Evolutionary conservation across 53 echinoderm and acorn worm species (phyloP), one percentile per base, ranked within the genome.

Genomic region (Stichopus horrens): DNA sequence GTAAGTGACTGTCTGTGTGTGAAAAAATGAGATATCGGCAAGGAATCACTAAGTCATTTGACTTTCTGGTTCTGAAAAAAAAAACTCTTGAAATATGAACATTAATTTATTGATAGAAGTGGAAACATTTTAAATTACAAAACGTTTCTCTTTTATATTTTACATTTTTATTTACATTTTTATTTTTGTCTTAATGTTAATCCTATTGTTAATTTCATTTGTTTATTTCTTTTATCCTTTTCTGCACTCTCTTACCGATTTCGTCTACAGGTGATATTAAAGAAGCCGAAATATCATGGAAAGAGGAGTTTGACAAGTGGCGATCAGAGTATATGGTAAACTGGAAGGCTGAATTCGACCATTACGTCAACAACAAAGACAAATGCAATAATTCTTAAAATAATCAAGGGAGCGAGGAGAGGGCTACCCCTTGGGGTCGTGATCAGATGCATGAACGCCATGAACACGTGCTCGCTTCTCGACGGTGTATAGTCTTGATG

Each of bases 261-360:
- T 74, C 21, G 18, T 20, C 7, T 86, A 9, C 83, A 94, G 94
- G 86, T 23, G 90, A 93, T 79, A 99, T 99, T 60, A 91, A 88
- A 57, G 99, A 99, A 88, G 94, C 99, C 23, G 99, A 99, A 73
- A 83, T 89, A 21, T 82, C 90, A 56, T 99, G 99, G 99, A 99
- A 99, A 74, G 91, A 96, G 68, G 94, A 99, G 75, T 99, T 99
- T 74, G 90, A 91, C 74, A 89, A 93, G 65, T 99, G 99, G 99
- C 91, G 94, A 86, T 96, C 93, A 5, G 89, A 91, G 78, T 96
- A 99, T 82, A 99, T 99, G 99, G 99, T 99, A 51, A 95, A 99
- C 80, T 99, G 99, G 99, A 99, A 99, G 74, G 94, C 94, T 0
- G 99, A 96, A 59, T 99, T 99, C 23, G 93, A 94, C 58, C 88